Conservation (phyloP, 2,888 invertebrate species). For the Leptogaster cylindrica region DNA sequence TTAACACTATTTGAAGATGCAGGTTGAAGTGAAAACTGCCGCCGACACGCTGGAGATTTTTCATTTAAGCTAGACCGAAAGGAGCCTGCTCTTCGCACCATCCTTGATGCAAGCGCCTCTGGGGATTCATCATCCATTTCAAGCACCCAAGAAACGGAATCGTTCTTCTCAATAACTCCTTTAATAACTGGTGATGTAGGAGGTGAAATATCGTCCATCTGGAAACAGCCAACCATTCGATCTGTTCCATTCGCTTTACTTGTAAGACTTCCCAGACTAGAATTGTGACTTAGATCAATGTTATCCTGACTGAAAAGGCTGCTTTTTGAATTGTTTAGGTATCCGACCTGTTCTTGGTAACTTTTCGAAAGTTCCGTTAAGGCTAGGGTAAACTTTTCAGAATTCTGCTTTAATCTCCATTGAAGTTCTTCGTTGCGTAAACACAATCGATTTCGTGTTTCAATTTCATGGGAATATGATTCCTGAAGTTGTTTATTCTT, state of each 20-base stretch:
- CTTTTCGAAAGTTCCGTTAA: conserved; percentile 57
- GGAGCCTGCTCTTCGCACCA: conserved; percentile 71
- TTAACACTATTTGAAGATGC: conserved; percentile 52
- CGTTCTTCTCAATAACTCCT: conserved; percentile 83
- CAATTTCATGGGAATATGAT: conserved; percentile 75
- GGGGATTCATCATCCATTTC: conserved; percentile 78
- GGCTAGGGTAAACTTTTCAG: conserved; percentile 67
- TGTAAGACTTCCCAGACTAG: conserved; percentile 50
- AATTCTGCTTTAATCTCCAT: conserved; percentile 84
- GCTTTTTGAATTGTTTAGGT: conserved; percentile 43
- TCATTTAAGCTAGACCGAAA: conserved; percentile 64
- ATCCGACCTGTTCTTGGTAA: conserved; percentile 48
- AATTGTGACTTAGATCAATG: conserved; percentile 49
- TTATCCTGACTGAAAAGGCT: conserved; percentile 48
- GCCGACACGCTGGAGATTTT: conserved; percentile 58
- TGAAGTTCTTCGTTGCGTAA: conserved; percentile 88
- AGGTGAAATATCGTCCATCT: conserved; percentile 63
- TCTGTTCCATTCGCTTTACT: conserved; percentile 47
- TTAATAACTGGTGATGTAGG: conserved; percentile 79
- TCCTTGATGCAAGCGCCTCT: conserved; percentile 73
- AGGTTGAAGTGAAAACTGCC: conserved; percentile 57
- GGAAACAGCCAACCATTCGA: conserved; percentile 49
- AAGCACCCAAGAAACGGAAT: conserved; percentile 85
- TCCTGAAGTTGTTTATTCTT: conserved; percentile 78
- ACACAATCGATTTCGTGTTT: conserved; percentile 77